Base-by-base conservation (phyloP, 2,888 invertebrate species). In the Galerucella calmariensis region DNA sequence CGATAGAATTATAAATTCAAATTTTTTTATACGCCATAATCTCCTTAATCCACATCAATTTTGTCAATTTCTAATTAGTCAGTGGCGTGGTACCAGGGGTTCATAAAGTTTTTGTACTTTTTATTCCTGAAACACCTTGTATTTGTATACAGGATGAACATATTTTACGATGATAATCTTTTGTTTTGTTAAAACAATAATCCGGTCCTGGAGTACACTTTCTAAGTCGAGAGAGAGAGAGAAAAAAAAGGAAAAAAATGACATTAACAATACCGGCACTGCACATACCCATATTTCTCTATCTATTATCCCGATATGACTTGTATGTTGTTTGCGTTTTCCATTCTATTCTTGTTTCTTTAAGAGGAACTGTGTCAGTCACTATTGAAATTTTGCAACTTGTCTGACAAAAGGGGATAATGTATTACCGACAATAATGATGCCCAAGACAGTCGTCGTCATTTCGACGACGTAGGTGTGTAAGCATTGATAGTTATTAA, bases 291-390 rank as follows among this genome's bases (percentile, higher is more conserved):
- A 56, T 56, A 56, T 56, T 56, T 69, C 69, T 62, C 41, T 63
- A 61, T 62, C 69, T 51, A 69, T 69, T 69, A 63, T 62, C 69
- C 69, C 27, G 69, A 69, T 69, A 69, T 69, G 62, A 69, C 69
- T 69, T 48, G 27, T 67, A 8, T 20, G 67, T 67, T 67, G 53
- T 35, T 69, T 69, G 48, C 58, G 14, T 63, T 63, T 63, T 20
- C 16, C 63, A 65, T 65, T 65, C 63, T 65, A 65, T 65, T 65
- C 63, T 65, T 65, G 46, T 65, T 44, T 46, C 20, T 65, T 65
- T 44, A 16, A 69, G 62, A 69, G 51, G 69, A 69, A 63, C 69
- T 51, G 53, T 69, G 69, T 69, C 69, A 69, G 69, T 69, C 69
- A 69, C 63, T 69, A 48, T 62, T 44, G 35, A 46, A 35, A 62